These are phyloP conservation scores for Tenthredo scrophulariae DNA, from an alignment of 2,888 invertebrate genomes.

Conservation along the genomic window DNA sequence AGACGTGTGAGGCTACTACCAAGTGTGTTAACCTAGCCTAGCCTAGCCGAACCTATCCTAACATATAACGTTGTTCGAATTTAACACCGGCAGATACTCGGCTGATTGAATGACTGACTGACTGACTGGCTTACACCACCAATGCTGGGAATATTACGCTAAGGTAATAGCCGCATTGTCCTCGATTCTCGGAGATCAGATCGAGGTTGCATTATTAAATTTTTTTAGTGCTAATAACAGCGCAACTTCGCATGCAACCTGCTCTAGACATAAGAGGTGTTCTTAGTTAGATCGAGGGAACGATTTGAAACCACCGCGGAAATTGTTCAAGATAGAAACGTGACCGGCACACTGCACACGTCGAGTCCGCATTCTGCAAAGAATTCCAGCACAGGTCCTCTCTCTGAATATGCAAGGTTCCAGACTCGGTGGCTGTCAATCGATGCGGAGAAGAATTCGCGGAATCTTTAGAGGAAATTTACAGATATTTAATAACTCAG, in stretches of 20 bases:
- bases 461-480: slow-evolving; percentile 33
- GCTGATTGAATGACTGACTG: slow-evolving; percentile 43
- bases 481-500: slow-evolving; percentile 32
- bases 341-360: slow-evolving; percentile 45
- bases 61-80: neutral
- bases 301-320: slow-evolving; percentile 16
- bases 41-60: slow-evolving; percentile 23
- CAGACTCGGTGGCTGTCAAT: slow-evolving; percentile 43
- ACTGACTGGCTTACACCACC: neutral
- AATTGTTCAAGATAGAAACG: slow-evolving; percentile 46
- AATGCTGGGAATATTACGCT: slow-evolving; percentile 38
- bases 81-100: slow-evolving; percentile 1
- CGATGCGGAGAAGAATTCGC: slow-evolving; percentile 23
- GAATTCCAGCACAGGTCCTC: slow-evolving; percentile 45
- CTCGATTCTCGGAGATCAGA: slow-evolving; percentile 46
- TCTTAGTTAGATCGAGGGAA: slow-evolving; percentile 26
- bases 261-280: neutral
- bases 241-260: slow-evolving; percentile 38
- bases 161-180: slow-evolving; percentile 26
- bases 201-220: slow-evolving; percentile 45
- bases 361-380: slow-evolving; percentile 47
- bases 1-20: slow-evolving; percentile 69
- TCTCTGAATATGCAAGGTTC: slow-evolving; percentile 49
- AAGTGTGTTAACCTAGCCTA: slow-evolving; percentile 61
- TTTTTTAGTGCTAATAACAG: slow-evolving; percentile 1